Percentiles rank a stretch among this genome's conserved stretches.
Evolutionary conservation across 2,113 vertebrate species (phyloP).

Genomic region (Plestiodon gilberti): DNA sequence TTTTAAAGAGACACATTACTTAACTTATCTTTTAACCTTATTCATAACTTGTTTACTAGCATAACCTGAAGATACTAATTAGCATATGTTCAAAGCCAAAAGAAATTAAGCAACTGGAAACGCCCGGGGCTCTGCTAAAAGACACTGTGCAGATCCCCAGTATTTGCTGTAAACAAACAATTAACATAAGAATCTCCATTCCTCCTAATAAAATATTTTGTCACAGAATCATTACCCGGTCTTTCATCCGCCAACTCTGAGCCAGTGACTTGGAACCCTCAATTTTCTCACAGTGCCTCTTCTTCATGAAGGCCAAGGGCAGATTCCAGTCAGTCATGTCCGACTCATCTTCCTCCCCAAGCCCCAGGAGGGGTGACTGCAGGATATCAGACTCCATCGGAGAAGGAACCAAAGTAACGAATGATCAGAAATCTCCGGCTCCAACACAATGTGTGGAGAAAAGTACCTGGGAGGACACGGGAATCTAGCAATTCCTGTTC

Average conservation of each 20-base stretch:
- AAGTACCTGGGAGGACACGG: neutral
- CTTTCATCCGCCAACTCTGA: conserved; percentile 99
- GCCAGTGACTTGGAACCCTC: conserved; percentile 97
- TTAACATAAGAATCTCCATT: rapidly evolving
- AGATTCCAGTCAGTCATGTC: conserved; percentile 93
- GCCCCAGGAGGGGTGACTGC: conserved; percentile 87
- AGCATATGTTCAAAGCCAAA: neutral
- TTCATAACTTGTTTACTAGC: neutral
- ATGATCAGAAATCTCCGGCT: conserved; percentile 25
- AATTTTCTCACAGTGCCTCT: conserved; percentile 97
- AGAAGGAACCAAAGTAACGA: neutral
- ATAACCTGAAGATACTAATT: neutral
- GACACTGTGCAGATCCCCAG: neutral
- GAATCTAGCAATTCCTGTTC: conserved; percentile 14
- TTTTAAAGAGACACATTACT: neutral
- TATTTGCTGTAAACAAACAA: neutral
- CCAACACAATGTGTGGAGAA: conserved; percentile 13
- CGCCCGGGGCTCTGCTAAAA: neutral
- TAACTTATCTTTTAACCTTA: neutral
- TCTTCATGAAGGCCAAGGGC: conserved; percentile 95
- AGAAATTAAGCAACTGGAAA: neutral
- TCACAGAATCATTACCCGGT: conserved; percentile 83
- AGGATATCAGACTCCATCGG: conserved; percentile 81
- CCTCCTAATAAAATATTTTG: neutral
- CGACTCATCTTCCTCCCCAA: conserved; percentile 90